A percentile compares a stretch with the other conserved stretches of the same genome.
Conservation (phyloP, 2,888 invertebrate genomes). For the Xanthia togata region DNA sequence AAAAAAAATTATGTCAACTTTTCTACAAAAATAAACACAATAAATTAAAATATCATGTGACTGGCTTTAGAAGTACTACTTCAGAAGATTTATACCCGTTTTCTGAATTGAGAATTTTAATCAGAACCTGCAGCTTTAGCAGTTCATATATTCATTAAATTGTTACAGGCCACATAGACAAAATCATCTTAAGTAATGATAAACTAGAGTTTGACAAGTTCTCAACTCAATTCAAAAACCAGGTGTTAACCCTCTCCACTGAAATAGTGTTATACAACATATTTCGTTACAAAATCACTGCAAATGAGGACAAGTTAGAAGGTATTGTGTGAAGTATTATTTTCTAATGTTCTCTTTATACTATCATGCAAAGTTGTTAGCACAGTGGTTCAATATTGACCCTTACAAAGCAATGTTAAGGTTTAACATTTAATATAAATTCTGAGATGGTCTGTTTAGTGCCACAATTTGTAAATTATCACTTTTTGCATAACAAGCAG, state of each 20-base stretch:
- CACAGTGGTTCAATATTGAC: not conserved
- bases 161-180: not conserved
- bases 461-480: not conserved
- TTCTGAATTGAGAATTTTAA: not conserved
- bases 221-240: not conserved
- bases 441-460: rapidly evolving
- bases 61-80: no score
- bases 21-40: not conserved
- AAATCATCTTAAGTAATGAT: not conserved
- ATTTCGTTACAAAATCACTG: not conserved
- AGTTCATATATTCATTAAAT: not conserved
- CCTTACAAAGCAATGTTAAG: not conserved
- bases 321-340: not conserved
- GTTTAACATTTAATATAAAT: constrained; percentile 1
- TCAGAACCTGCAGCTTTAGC: not conserved
- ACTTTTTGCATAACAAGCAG: not conserved
- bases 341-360: not conserved
- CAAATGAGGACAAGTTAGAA: constrained; percentile 25
- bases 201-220: not conserved
- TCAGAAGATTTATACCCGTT: not conserved
- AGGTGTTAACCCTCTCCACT: not conserved
- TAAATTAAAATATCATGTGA: not conserved
- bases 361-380: not conserved
- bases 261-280: not conserved
- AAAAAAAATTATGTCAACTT: no score